These are phyloP conservation scores for Drosophila paracracens DNA, from an alignment of 2,888 invertebrate genomes.

Conservation along the genomic window DNA sequence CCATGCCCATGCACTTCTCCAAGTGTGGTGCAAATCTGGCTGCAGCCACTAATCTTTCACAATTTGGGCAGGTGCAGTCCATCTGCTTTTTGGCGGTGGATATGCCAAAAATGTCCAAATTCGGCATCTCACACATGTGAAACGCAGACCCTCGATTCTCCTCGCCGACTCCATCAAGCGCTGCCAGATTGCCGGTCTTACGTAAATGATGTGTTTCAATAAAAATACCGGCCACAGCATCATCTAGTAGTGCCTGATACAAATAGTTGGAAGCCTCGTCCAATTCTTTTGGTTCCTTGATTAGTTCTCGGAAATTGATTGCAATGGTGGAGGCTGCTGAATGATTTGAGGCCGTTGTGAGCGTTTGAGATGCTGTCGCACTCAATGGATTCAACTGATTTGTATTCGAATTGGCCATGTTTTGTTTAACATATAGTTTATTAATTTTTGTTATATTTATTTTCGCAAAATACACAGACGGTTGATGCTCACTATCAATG, in stretches of 20 bases:
- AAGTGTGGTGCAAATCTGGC: constrained; percentile 96
- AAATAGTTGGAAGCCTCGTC: constrained; percentile 89
- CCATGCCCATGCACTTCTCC: constrained; percentile 98
- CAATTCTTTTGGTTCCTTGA: constrained; percentile 86
- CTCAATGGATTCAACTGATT: constrained; percentile 25
- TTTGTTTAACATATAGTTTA: not conserved
- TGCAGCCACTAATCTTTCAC: constrained; percentile 88
- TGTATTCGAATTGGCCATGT: constrained; percentile 32
- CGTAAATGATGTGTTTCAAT: constrained; percentile 90
- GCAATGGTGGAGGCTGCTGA: constrained; percentile 63
- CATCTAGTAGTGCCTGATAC: constrained; percentile 90
- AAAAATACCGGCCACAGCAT: constrained; percentile 90
- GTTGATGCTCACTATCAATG: not conserved
- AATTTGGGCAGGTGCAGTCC: constrained; percentile 87
- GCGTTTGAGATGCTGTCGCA: constrained; percentile 19
- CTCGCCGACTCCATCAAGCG: constrained; percentile 88
- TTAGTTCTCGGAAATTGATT: constrained; percentile 79
- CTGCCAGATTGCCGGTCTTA: constrained; percentile 90
- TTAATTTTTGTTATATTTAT: not conserved
- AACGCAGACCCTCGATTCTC: constrained; percentile 85
- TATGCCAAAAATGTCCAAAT: constrained; percentile 94
- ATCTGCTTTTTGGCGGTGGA: constrained; percentile 92
- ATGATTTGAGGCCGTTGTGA: constrained; percentile 3
- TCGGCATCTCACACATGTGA: constrained; percentile 89
- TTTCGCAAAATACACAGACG: not conserved